Conservation (phyloP, 1,140 invertebrate genomes). For the Aplysia californica region DNA sequence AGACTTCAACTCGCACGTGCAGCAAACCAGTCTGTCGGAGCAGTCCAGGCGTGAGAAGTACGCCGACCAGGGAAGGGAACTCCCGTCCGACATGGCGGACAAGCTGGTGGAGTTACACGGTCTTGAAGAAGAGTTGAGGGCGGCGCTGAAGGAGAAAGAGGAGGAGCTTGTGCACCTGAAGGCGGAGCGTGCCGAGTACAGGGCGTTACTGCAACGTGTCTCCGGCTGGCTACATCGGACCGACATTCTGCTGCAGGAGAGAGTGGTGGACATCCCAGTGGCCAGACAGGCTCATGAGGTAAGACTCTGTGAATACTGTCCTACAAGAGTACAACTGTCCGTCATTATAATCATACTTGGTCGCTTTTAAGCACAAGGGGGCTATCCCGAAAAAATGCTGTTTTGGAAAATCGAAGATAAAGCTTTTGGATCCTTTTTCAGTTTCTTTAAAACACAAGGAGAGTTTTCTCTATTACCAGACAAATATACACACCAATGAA, state of each 20-base stretch:
- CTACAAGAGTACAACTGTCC: no score
- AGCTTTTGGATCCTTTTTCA: no score
- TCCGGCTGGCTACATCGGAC: slow-evolving; percentile 48
- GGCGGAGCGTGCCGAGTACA: slow-evolving; percentile 45
- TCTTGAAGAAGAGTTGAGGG: slow-evolving; percentile 35
- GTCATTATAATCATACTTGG: no score
- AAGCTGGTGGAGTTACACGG: slow-evolving; percentile 40
- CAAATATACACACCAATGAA: no score
- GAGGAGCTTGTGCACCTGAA: slow-evolving; percentile 51
- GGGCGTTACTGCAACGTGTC: slow-evolving; percentile 37
- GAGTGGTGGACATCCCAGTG: slow-evolving; percentile 46
- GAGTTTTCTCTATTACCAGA: no score
- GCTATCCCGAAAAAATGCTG: no score
- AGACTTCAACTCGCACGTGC: slow-evolving; percentile 47
- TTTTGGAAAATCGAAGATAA: no score
- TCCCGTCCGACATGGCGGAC: slow-evolving; percentile 41
- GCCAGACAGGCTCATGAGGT: slow-evolving; percentile 51
- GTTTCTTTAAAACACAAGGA: no score
- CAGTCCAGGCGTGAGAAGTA: slow-evolving; percentile 46
- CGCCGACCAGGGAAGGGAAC: slow-evolving; percentile 33
- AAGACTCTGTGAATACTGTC: no score
- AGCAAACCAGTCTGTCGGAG: slow-evolving; percentile 41
- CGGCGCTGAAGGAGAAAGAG: slow-evolving; percentile 45
- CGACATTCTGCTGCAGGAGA: slow-evolving; percentile 46
- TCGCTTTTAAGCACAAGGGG: no score